Percentiles rank a stretch among this genome's conserved stretches.
These are phyloP conservation scores for Hydropsyche betteni DNA, from an alignment of 2,888 invertebrate genomes.

Conservation along the genomic window DNA sequence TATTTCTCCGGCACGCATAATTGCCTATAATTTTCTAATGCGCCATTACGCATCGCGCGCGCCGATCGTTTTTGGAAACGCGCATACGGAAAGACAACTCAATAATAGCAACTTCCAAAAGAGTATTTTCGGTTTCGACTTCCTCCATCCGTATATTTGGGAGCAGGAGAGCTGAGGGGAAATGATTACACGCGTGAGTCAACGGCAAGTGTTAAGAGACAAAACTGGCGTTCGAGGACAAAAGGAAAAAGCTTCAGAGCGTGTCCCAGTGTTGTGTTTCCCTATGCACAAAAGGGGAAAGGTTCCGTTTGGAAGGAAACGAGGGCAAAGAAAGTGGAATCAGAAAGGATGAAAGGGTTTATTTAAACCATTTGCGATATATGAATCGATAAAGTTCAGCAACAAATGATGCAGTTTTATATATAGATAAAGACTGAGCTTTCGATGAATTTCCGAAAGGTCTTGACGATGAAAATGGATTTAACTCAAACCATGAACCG, in stretches of 20 bases:
- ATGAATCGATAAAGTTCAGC: too few species aligned
- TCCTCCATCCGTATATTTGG: conserved; percentile 20
- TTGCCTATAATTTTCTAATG: conserved; percentile 19
- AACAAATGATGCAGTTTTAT: too few species aligned
- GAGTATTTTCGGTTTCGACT: not conserved
- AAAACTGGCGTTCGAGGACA: conserved; percentile 1
- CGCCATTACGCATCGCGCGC: not conserved
- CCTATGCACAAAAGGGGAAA: not conserved
- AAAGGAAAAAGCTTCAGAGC: not conserved
- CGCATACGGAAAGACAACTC: not conserved
- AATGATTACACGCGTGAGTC: conserved; percentile 17
- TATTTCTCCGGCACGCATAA: not conserved
- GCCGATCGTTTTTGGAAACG: not conserved
- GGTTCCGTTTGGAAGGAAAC: not conserved
- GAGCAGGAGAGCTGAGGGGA: not conserved
- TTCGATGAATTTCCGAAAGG: too few species aligned
- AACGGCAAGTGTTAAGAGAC: not conserved
- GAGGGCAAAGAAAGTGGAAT: too few species aligned
- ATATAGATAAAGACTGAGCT: too few species aligned
- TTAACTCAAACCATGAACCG: too few species aligned
- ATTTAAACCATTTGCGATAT: too few species aligned
- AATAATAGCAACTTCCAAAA: too few species aligned
- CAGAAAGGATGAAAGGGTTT: too few species aligned
- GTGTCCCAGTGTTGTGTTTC: not conserved
- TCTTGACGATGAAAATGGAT: too few species aligned